Percentiles rank a stretch among this genome's conserved stretches.
phyloP scores from a whole-genome alignment of 2,113 vertebrate species.

The Mormyrus lacerda region DNA sequence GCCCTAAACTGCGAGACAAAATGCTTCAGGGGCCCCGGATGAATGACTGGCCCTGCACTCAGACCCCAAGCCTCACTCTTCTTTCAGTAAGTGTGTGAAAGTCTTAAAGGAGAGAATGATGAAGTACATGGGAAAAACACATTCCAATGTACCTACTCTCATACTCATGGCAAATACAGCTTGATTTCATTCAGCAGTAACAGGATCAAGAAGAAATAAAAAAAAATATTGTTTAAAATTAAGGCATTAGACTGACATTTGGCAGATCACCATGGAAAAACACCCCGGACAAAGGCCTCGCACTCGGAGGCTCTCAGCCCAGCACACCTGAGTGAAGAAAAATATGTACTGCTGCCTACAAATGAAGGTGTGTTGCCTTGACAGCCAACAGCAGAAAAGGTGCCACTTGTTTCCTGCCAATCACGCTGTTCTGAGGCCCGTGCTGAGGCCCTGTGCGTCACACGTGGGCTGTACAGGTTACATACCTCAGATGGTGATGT shows the following conservation, averaged over 20 bases:
- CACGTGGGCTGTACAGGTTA: constrained; percentile 33
- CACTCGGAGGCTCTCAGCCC: neutral
- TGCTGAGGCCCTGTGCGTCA: constrained; percentile 35
- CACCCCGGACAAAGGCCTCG: neutral
- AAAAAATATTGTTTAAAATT: neutral
- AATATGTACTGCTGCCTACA: constrained; percentile 24
- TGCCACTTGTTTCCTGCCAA: constrained; percentile 46
- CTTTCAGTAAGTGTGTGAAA: neutral
- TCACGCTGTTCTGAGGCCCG: constrained; percentile 40
- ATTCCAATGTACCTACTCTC: neutral
- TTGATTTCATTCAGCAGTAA: neutral
- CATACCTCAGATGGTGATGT: constrained; percentile 46
- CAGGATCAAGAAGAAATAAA: neutral
- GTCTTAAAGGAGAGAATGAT: neutral
- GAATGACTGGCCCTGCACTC: neutral
- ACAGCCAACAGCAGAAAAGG: constrained; percentile 41
- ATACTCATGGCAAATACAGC: neutral
- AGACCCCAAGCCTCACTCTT: neutral
- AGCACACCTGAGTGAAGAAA: constrained; percentile 27
- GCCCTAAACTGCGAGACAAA: neutral
- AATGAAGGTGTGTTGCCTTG: constrained; percentile 19
- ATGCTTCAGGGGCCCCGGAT: neutral
- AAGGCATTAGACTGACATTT: neutral
- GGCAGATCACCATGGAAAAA: neutral
- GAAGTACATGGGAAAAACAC: neutral